Base-by-base conservation (phyloP, 1,140 invertebrate species). In the Cydia splendana region DNA sequence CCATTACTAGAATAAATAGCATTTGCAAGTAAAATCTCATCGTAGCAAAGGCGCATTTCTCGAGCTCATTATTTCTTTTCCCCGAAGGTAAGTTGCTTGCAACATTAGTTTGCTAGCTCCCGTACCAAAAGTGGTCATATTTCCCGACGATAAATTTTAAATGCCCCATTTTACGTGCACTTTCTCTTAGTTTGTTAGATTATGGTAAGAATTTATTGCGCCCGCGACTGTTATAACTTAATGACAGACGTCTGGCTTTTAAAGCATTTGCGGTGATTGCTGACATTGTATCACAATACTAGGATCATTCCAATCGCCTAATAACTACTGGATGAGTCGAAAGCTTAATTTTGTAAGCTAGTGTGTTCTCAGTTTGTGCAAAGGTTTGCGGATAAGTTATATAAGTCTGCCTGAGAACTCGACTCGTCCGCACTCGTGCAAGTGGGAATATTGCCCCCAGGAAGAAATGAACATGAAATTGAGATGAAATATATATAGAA, bases 131-230 rank as follows among this genome's bases (percentile, higher is more conserved):
- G 79, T 83, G 82, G 83, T 86, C 85, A 87, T 87, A 87, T 87
- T 86, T 87, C 85, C 84, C 78, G 80, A 84, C 84, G 80, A 87
- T 87, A 87, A 86, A 87, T 85, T 87, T 85, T 85, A 86, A 86
- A 86, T 85, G 82, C 82, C 80, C 75, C 81, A 76, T 84, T 86
- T 86, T 87, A 85, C 80, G 85, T 82, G 84, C 78, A 80, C 81
- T 84, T 83, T 84, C 83, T 79, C 81, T 85, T 87, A 85, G 83
- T 84, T 86, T 83, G 85, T 81, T 84, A 81, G 83, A 85, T 85
- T 86, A 86, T 80, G 75, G 80, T 30, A 65, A 42, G 78, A 80
- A 84, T 84, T 86, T 86, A 86, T 84, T 81, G 79, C 81, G 77
- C 80, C 77, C 78, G 81, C 77, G 79, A 78, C 78, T 79, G 73